Evolutionary conservation across 2,797 vertebrate species (phyloP).

Genomic region (Sparus aurata): DNA sequence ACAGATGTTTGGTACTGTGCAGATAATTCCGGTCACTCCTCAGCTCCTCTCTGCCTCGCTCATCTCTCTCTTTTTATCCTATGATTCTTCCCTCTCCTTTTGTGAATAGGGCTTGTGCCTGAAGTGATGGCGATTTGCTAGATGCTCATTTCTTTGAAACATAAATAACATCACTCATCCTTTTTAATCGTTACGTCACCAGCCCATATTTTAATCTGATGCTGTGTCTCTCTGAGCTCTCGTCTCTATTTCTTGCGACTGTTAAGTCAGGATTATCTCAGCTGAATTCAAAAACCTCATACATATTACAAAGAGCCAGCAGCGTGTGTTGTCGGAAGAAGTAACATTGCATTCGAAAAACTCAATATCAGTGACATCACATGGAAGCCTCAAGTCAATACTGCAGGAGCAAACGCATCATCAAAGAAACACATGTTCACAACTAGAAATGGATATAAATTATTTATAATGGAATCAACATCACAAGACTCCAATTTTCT

Average conservation of each 20-base stretch:
- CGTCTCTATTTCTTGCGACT: neutral
- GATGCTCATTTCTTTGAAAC: slow-evolving; percentile 34
- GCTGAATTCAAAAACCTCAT: slow-evolving; percentile 31
- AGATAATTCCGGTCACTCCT: slow-evolving; percentile 30
- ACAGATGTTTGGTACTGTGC: slow-evolving; percentile 21
- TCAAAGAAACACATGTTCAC: slow-evolving; percentile 15
- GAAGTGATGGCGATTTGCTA: neutral
- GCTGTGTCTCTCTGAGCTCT: slow-evolving; percentile 14
- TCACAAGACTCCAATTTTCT: slow-evolving; percentile 6
- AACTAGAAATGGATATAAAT: slow-evolving; percentile 14
- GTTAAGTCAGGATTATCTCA: slow-evolving; percentile 36
- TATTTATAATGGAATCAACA: slow-evolving; percentile 30
- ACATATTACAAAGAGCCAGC: slow-evolving; percentile 22
- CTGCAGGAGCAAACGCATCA: neutral
- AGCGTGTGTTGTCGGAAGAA: slow-evolving; percentile 16
- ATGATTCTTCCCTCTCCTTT: slow-evolving; percentile 1
- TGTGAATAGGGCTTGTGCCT: neutral
- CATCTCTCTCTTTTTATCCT: neutral
- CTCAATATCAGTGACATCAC: slow-evolving; percentile 8
- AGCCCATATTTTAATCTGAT: slow-evolving; percentile 21
- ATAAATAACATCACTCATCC: slow-evolving; percentile 31
- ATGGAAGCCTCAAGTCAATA: neutral
- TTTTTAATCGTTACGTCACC: slow-evolving; percentile 4
- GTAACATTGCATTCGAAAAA: neutral
- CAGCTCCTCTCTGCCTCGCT: neutral